Conservation (phyloP, 2,113 vertebrate species). For the Pelodiscus sinensis region DNA sequence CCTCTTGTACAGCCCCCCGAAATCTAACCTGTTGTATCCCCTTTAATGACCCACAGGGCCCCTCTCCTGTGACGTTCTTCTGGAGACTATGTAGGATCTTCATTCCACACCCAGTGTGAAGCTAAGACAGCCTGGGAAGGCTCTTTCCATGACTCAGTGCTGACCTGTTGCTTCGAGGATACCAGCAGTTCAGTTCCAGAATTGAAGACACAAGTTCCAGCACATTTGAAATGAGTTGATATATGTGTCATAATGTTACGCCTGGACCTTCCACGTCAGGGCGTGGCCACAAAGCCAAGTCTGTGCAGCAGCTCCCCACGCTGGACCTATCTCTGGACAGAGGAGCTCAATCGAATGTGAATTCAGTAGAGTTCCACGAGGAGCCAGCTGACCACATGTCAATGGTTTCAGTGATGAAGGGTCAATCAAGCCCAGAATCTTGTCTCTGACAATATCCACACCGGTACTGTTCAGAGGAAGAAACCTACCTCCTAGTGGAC, state of each 20-base stretch:
- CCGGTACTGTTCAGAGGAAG: neutral
- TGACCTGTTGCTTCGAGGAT: no score
- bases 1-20: neutral
- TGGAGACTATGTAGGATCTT: neutral
- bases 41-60: neutral
- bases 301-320: neutral
- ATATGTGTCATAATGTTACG: neutral
- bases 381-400: neutral
- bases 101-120: neutral
- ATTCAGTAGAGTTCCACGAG: neutral
- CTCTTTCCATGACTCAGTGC: neutral
- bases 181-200: neutral
- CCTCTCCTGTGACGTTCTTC: neutral
- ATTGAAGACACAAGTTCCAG: neutral
- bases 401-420: neutral
- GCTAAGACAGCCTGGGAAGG: neutral
- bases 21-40: neutral
- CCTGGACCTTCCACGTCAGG: neutral
- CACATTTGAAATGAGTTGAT: neutral
- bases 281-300: neutral
- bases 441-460: neutral
- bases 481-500: neutral
- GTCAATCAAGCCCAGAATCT: neutral
- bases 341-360: neutral
- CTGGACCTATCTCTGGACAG: neutral